Base-by-base conservation (phyloP, 2,888 invertebrate species). In the Serripes groenlandicus region DNA sequence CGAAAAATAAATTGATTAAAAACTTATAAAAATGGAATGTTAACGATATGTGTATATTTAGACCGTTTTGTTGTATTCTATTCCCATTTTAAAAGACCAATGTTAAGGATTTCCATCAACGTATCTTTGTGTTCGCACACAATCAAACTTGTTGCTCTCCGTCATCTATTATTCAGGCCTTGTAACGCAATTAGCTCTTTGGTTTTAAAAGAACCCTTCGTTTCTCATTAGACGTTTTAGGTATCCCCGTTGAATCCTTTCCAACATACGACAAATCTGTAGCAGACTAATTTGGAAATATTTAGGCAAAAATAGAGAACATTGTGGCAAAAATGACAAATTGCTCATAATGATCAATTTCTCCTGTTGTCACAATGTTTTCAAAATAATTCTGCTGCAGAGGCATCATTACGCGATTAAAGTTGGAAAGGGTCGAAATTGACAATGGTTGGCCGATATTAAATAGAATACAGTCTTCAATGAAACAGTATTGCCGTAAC, bases 291-390 rank as follows among this genome's bases (percentile, higher is more conserved):
- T 56, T 56, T n/a, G 15, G 9, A 11, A 42, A 42, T 42, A 42
- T 11, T 42, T 11, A 15, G 42, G 42, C n/a, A n/a, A n/a, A n/a
- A n/a, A n/a, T 42, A 56, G 56, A 56, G n/a, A 56, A 56, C 56
- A 56, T 56, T 56, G 56, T 56, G 56, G 56, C 11, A 56, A 56
- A n/a, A 56, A 56, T 9, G 56, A 56, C 11, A 56, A 56, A 56
- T 15, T 56, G 56, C 56, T 56, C 11, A n/a, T 56, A 15, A 56
- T 7, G 11, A 56, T 9, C 56, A 56, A 15, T 56, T 56, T 15
- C 23, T 56, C 56, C 56, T 56, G 9, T 56, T 56, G 11, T n/a
- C 56, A 56, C 56, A 15, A 56, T 15, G 56, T 15, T 56, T 56
- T 56, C n/a, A 42, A 42, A n/a, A n/a, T n/a, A n/a, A n/a, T n/a